Conservation (phyloP, 2,113 vertebrate genomes). For the Myodes glareolus region DNA sequence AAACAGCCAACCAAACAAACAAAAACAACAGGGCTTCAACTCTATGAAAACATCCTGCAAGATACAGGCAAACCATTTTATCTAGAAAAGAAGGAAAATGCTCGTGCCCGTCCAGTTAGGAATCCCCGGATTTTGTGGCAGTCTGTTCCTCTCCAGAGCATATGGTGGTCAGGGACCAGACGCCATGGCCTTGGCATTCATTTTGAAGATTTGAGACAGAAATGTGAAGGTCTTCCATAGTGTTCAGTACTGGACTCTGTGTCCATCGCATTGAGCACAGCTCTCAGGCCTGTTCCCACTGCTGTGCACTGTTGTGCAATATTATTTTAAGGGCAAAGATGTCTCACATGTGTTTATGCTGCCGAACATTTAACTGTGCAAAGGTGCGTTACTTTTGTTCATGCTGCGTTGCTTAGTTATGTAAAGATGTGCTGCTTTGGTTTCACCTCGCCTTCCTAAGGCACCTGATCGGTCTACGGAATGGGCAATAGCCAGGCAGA, state of each 20-base stretch:
- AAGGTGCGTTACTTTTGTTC: background rate
- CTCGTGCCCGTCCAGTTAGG: background rate
- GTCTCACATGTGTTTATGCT: background rate
- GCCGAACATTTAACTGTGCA: background rate
- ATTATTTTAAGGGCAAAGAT: background rate
- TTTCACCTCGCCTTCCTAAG: background rate
- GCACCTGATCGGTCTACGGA: background rate
- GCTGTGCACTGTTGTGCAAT: background rate
- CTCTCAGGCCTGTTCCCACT: background rate
- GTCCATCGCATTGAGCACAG: background rate
- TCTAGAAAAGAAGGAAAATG: background rate
- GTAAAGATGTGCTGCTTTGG: background rate
- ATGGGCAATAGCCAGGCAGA: background rate
- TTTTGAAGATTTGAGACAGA: slow-evolving; percentile 23
- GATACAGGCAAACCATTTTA: background rate
- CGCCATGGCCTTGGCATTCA: background rate
- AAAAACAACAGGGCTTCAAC: background rate
- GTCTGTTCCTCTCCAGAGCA: background rate
- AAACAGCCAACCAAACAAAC: background rate
- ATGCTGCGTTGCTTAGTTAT: background rate
- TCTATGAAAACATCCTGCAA: background rate
- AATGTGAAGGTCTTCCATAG: background rate
- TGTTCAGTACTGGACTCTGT: background rate
- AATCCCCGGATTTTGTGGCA: background rate
- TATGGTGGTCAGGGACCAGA: background rate